Percentiles rank a stretch among this genome's conserved stretches.
phyloP scores from a whole-genome alignment of 2,113 vertebrate genomes.

The Cochlearius cochlearius region DNA sequence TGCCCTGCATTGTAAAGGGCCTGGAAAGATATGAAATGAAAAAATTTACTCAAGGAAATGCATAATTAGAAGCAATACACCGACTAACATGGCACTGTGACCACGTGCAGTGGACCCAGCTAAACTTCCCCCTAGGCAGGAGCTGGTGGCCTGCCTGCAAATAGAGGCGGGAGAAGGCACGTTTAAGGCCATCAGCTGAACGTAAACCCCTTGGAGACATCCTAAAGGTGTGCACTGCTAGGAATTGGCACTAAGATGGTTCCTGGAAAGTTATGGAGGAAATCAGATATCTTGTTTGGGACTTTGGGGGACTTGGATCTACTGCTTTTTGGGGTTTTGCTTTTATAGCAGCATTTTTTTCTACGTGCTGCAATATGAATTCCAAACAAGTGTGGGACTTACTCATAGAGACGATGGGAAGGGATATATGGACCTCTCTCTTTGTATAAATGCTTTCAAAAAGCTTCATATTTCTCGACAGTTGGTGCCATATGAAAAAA shows the following conservation, averaged over 20 bases:
- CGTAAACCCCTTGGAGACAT: not conserved
- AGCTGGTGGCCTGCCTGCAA: not conserved
- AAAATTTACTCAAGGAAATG: not conserved
- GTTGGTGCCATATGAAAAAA: not conserved
- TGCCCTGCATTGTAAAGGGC: not conserved
- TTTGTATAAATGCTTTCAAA: not conserved
- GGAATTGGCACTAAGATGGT: not conserved
- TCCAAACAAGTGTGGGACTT: rapidly evolving
- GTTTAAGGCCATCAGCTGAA: not conserved
- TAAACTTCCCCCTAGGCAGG: not conserved
- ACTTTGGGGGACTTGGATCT: not conserved
- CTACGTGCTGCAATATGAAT: not conserved
- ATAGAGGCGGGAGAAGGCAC: not conserved
- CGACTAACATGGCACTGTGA: not conserved
- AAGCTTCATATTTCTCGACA: not conserved
- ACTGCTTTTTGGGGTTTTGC: not conserved
- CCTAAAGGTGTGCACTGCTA: not conserved
- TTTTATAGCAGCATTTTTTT: not conserved
- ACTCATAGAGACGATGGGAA: not conserved
- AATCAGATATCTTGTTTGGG: not conserved
- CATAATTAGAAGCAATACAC: not conserved
- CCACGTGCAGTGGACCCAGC: not conserved
- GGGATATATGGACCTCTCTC: not conserved
- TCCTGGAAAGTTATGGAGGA: not conserved
- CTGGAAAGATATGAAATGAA: not conserved